Conservation (phyloP, 2,113 vertebrate genomes). For the Nipponia nippon region DNA sequence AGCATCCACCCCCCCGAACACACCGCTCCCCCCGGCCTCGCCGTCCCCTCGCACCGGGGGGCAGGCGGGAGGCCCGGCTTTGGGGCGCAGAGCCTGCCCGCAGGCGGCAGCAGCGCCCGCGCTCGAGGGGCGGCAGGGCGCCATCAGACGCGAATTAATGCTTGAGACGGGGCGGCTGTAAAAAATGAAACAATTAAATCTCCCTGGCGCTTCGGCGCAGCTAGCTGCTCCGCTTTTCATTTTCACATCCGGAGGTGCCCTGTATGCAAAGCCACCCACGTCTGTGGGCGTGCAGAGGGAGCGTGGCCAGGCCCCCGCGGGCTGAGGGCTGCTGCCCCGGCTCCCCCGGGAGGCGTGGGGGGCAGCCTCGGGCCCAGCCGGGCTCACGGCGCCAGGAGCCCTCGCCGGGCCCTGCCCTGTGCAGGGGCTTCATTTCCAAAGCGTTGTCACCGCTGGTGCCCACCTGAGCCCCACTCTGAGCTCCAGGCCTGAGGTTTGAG, state of each 20-base stretch:
- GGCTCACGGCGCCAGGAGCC: fast-evolving
- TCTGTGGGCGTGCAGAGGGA: not conserved
- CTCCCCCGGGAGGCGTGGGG: too few species aligned
- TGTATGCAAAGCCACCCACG: not conserved
- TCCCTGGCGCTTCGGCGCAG: fast-evolving
- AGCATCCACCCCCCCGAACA: too few species aligned
- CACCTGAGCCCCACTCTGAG: not conserved
- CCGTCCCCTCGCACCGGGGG: too few species aligned
- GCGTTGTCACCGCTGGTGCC: fast-evolving
- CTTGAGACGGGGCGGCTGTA: fast-evolving
- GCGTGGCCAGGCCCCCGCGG: too few species aligned
- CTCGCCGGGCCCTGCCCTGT: fast-evolving
- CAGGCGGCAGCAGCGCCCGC: not conserved
- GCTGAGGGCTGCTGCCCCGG: too few species aligned
- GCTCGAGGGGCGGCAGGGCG: too few species aligned
- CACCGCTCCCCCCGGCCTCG: too few species aligned
- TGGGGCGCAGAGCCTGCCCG: too few species aligned
- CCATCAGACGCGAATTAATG: fast-evolving
- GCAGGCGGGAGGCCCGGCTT: fast-evolving
- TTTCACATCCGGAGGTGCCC: too few species aligned
- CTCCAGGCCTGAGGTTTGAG: not conserved
- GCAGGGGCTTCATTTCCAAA: not conserved
- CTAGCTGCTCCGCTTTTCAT: not conserved
- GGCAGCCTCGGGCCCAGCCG: too few species aligned
- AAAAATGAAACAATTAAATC: fast-evolving